Base-by-base conservation (phyloP, 1,140 invertebrate genomes). In the Brachionus angularis region DNA sequence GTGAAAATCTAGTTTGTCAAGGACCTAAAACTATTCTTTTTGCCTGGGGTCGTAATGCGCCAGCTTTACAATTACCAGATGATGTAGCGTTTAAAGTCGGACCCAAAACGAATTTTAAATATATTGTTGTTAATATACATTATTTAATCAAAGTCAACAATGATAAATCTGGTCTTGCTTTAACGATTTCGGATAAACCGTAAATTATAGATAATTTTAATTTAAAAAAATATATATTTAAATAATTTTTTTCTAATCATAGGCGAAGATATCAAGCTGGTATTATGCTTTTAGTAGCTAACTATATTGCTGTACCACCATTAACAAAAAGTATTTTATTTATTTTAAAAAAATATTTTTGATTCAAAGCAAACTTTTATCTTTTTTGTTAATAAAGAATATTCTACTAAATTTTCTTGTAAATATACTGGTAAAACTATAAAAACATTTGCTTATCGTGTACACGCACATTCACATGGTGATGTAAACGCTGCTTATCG, bases 1-100 rank as follows among this genome's bases (percentile, higher is more conserved):
- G 31, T 70, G 46, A 70, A 44, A 50, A n/a, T 8, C 21, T 50
- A 27, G 67, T 50, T 25, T 49, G 58, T 42, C 53, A 72, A 31
- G 73, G 72, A 21, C 71, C 49, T 10, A 53, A 72, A 25, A 50
- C 75, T 86, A 90, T 97, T 73, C 84, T 98, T 18, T 98, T 96
- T 82, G 94, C 94, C 0, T 98, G 95, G 95, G 95, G 93, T 2
- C 85, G 90, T 77, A 91, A 97, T 81, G 95, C 96, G 0, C 91
- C 93, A 3, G 85, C 85, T 33, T 83, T 97, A 4, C 80, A 87
- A 44, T 79, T 98, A 52, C 96, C 96, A 0, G 80, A 89, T 70
- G 44, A 67, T 47, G 86, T 87, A 18, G 86, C 84, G 33, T 86
- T 86, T 75, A 75, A 80, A 75, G 80, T 86, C 36, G 85, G 85